Evolutionary conservation across 2,888 invertebrate species (phyloP), one percentile per base, ranked within the genome.

Genomic region (Stenoptilia bipunctidactyla): DNA sequence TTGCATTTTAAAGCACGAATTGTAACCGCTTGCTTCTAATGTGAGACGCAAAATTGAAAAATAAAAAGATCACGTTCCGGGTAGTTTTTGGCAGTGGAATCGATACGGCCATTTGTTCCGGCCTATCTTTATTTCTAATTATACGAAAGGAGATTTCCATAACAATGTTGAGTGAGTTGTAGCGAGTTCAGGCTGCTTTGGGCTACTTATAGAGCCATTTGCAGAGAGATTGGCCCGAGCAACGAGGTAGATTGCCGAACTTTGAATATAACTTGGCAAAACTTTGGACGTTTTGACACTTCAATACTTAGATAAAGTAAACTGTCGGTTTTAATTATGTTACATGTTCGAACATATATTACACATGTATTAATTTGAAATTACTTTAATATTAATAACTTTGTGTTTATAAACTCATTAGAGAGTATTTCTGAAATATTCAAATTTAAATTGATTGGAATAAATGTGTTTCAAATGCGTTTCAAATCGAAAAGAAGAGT

Each of bases 211-310:
- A 71, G 65, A 68, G 62, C 62, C 70, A 74, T 76, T 79, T 75
- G 60, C 72, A 67, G 65, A 65, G 66, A 72, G 68, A 75, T 76
- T 67, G 74, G 68, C 63, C 61, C 70, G 62, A 71, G 73, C 73
- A 72, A 71, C 67, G 64, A 73, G 73, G 73, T 76, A 77, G 72
- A 80, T 79, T 72, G 73, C 66, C 49, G 58, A 82, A 82, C 73
- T 80, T 80, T 59, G 61, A 57, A 74, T 68, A 80, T 82, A 80
- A 75, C 77, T 79, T 66, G 62, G 61, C 65, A 51, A 64, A 82
- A 83, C 79, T 83, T 79, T 55, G 70, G 65, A 71, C 77, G 66
- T 77, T 80, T 77, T 79, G 77, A 75, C 67, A 67, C 69, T 73
- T 68, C 75, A 76, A 72, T 74, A 75, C 68, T 76, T 61, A 64